Base-by-base conservation (phyloP, 2,797 vertebrate species). In the Coendou prehensilis region DNA sequence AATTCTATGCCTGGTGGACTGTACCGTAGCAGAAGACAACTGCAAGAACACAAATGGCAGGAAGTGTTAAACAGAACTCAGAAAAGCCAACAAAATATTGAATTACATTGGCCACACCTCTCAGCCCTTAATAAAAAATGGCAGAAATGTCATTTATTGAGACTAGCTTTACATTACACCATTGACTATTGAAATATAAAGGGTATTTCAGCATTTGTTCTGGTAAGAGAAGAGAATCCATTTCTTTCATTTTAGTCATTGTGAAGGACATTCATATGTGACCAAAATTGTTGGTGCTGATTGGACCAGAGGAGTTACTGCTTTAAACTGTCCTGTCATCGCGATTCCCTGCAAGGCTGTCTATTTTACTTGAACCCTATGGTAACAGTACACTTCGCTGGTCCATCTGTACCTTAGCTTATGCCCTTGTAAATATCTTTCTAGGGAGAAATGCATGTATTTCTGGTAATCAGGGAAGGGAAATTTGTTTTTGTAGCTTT, bases 281-380 rank as follows among this genome's bases (percentile, higher is more conserved):
- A 80, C 10, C 3, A 17, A 41, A 91, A 92, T 52, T 41, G 11
- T 54, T 80, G 28, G 64, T 56, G 52, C 4, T 45, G 41, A 82
- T 64, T 81, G 67, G 9, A 17, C 82, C 30, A 97, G n/a, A 93
- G 11, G 30, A 45, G 1, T 52, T 92, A 9, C 20, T 63, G 47
- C 5, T 82, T 92, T 95, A 76, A 89, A 89, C 28, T 61, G 26
- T 67, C 4, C 14, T 76, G 37, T 80, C 91, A 30, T 89, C 20
- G 79, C 81, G 63, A 76, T 30, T 82, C 50, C 10, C 28, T 83
- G n/a, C 22, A 84, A 69, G 67, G 18, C 86, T 75, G 91, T 79
- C 47, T 73, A 76, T 92, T 92, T 87, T 67, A 86, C 37, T 45
- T 91, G 23, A 91, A 71, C 93, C 20, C 37, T 79, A 59, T 41